phyloP scores from a whole-genome alignment of 2,113 vertebrate species.

The Poeciliopsis occidentalis region DNA sequence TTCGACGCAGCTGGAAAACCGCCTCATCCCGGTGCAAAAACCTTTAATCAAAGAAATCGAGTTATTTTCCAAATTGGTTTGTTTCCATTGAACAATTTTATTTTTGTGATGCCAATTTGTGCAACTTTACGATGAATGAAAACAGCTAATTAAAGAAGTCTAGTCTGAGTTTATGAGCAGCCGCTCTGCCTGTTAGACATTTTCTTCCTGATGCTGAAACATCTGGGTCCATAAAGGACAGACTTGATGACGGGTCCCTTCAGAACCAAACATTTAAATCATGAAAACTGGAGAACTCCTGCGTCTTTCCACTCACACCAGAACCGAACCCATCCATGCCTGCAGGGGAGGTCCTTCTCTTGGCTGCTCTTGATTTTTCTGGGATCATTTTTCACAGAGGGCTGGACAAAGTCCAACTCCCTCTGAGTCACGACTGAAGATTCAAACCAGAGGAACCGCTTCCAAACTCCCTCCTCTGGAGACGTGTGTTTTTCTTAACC shows the following conservation, averaged over 20 bases:
- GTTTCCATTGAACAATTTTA: too few relatives aligned
- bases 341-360: slow-evolving; percentile 26
- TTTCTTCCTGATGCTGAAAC: slow-evolving; percentile 2
- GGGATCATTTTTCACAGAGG: slow-evolving; percentile 35
- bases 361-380: slow-evolving; percentile 36
- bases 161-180: neutral
- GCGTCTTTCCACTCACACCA: neutral
- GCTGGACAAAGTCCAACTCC: slow-evolving; percentile 7
- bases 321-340: slow-evolving; percentile 5
- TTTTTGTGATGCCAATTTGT: too few relatives aligned
- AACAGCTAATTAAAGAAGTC: neutral
- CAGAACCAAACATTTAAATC: slow-evolving; percentile 23
- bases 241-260: neutral
- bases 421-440: slow-evolving; percentile 18
- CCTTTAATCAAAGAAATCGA: too few relatives aligned
- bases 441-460: slow-evolving; percentile 5
- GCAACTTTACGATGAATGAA: too few relatives aligned
- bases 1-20: too few relatives aligned
- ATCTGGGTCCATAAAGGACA: slow-evolving; percentile 1
- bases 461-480: neutral
- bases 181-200: neutral
- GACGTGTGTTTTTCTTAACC: slow-evolving; percentile 12
- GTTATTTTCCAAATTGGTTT: too few relatives aligned
- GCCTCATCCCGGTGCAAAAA: too few relatives aligned
- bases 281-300: neutral